Conservation (phyloP, 2,113 vertebrate genomes). For the Cyanistes caeruleus region DNA sequence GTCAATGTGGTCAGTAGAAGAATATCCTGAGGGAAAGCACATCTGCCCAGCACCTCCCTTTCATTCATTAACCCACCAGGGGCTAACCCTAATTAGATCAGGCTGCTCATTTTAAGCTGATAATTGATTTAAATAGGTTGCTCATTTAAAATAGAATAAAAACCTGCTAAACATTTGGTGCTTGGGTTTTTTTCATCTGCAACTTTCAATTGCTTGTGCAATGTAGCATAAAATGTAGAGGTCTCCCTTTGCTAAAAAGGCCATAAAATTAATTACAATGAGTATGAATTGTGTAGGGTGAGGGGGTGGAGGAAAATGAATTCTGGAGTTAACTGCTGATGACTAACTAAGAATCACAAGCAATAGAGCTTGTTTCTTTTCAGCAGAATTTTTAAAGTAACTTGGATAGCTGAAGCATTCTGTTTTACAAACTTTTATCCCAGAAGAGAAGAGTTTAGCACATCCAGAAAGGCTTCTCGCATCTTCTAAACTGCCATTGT, state of each 20-base stretch:
- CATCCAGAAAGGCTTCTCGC: neutral
- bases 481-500: neutral
- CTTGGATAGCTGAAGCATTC: neutral
- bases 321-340: conserved; percentile 68
- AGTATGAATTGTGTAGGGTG: conserved; percentile 73
- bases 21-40: conserved; percentile 74
- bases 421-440: neutral
- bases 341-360: conserved; percentile 63
- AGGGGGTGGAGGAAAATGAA: conserved; percentile 38
- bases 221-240: conserved; percentile 86
- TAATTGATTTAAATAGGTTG: conserved; percentile 89
- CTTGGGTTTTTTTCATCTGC: conserved; percentile 81
- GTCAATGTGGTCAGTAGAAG: conserved; percentile 80
- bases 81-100: conserved; percentile 86
- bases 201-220: conserved; percentile 90
- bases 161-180: conserved; percentile 87
- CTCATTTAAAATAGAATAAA: conserved; percentile 86
- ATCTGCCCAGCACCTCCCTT: conserved; percentile 78
- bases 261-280: conserved; percentile 86
- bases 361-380: neutral
- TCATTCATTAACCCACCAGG: conserved; percentile 83
- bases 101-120: conserved; percentile 83
- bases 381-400: neutral
- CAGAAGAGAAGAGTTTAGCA: neutral
- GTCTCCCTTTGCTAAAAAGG: conserved; percentile 81